Conservation (phyloP, 2,888 invertebrate species). For the Hybos culiciformis region DNA sequence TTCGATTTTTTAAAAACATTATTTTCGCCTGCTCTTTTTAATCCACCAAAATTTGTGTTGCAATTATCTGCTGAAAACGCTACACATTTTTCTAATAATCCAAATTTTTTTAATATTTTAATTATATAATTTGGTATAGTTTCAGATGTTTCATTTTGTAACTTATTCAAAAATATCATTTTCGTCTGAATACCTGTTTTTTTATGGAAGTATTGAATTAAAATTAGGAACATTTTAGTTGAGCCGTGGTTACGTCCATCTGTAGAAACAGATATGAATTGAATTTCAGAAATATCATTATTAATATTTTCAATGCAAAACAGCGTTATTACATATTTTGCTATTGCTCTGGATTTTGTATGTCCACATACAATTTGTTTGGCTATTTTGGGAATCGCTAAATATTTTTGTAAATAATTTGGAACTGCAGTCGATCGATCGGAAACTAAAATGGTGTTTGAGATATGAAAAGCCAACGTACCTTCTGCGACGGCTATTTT, state of each 20-base stretch:
- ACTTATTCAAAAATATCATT: conserved; percentile 1
- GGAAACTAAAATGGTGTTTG: conserved; percentile 6
- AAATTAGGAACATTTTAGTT: conserved; percentile 5
- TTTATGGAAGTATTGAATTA: conserved; percentile 3
- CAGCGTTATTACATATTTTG: conserved; percentile 6
- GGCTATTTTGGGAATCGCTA: conserved; percentile 2
- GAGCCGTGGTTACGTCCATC: conserved; percentile 5
- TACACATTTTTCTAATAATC: conserved; percentile 5
- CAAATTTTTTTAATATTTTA: conserved; percentile 4
- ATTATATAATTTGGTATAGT: conserved; percentile 5
- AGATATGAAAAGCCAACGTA: conserved; percentile 3
- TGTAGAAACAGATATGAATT: not conserved
- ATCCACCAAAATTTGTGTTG: conserved; percentile 5
- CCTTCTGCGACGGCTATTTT: conserved; percentile 6
- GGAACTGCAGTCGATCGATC: conserved; percentile 5
- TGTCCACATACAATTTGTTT: not conserved
- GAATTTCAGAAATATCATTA: conserved; percentile 1
- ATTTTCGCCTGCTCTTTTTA: conserved; percentile 2
- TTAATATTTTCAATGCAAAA: conserved; percentile 5
- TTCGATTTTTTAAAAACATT: conserved; percentile 5
- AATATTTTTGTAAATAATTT: conserved; percentile 3
- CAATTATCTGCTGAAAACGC: conserved; percentile 7
- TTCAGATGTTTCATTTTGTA: conserved; percentile 2
- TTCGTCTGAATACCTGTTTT: conserved; percentile 6
- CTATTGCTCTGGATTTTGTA: conserved; percentile 3